Evolutionary conservation across 2,113 vertebrate genomes (phyloP).

Genomic region (Neoarius graeffei): DNA sequence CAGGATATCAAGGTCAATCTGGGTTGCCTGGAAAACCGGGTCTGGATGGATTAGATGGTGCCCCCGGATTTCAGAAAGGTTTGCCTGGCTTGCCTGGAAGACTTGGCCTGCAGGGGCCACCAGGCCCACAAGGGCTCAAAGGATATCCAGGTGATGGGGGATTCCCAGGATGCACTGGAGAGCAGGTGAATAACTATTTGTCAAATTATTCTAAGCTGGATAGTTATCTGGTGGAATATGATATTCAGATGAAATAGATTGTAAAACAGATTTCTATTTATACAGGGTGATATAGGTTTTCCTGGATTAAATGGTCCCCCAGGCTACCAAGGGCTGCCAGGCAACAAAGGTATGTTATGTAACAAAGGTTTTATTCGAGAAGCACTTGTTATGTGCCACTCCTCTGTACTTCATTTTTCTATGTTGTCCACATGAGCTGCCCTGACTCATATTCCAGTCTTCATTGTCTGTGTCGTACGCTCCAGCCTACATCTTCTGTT

Average conservation of each 20-base stretch:
- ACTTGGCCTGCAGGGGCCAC: conserved; percentile 57
- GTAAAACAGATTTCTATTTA: not conserved
- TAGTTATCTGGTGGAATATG: not conserved
- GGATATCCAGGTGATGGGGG: conserved; percentile 61
- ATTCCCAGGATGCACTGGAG: conserved; percentile 68
- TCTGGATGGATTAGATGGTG: conserved; percentile 12
- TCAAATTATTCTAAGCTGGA: not conserved
- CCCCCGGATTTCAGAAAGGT: conserved; percentile 66
- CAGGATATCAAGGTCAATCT: conserved; percentile 35
- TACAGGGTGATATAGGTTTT: conserved; percentile 43
- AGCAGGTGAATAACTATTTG: conserved; percentile 44
- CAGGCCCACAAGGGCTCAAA: conserved; percentile 59
- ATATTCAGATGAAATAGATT: not conserved
- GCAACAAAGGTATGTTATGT: conserved; percentile 40
- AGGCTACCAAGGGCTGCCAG: conserved; percentile 24
- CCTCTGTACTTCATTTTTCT: no score
- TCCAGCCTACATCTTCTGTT: no score
- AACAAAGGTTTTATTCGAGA: no score
- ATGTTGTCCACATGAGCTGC: no score
- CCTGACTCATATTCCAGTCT: no score
- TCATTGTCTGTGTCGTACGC: no score
- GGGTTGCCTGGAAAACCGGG: conserved; percentile 33
- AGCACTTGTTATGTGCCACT: no score
- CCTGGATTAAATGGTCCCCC: conserved; percentile 18
- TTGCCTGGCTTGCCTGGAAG: conserved; percentile 61